Evolutionary conservation across 2,113 vertebrate genomes (phyloP), one percentile per base, ranked within the genome.

Genomic region (Castor canadensis): DNA sequence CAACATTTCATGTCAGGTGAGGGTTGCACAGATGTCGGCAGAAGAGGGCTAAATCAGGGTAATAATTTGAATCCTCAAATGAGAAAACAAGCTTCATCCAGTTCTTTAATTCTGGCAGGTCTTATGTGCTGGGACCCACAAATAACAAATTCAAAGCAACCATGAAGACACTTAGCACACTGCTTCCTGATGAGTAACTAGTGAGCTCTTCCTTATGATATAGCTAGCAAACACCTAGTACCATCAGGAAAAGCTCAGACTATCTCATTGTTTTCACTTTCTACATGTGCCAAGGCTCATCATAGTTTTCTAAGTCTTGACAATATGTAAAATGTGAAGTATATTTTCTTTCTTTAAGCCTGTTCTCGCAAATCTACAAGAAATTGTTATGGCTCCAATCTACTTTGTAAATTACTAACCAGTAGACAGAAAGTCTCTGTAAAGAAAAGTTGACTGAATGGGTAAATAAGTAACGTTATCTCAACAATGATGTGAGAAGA

Each of bases 361-460:
- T 83, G 66, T 12, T 84, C 56, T 97, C 75, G 80, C 30, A 92
- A 64, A 83, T 60, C 17, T 38, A 40, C 35, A 93, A 81, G 66
- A 95, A 75, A 79, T 40, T 47, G 1, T 17, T 85, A 88, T 3
- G 47, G 22, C 17, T 81, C 22, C 56, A 80, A 69, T 20, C 81
- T 15, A 77, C 22, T 77, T 47, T 58, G 9, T 19, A 81, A 40
- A 47, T 49, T 60, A 66, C 40, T 76, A 84, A 64, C 30, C 4
- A 62, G 47, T 64, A 24, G 28, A 24, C 69, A 73, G 69, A 43
- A 43, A 71, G 12, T 22, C 30, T 60, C 47, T 35, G 9, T 19
- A 54, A 35, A 38, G 82, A 71, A 64, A 17, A 47, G 58, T 52
- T 89, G 45, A 79, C 71, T 80, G 17, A 82, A 62, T 32, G 64